Evolutionary conservation across 2,888 invertebrate genomes (phyloP).

Genomic region (Cheilosia pagana): DNA sequence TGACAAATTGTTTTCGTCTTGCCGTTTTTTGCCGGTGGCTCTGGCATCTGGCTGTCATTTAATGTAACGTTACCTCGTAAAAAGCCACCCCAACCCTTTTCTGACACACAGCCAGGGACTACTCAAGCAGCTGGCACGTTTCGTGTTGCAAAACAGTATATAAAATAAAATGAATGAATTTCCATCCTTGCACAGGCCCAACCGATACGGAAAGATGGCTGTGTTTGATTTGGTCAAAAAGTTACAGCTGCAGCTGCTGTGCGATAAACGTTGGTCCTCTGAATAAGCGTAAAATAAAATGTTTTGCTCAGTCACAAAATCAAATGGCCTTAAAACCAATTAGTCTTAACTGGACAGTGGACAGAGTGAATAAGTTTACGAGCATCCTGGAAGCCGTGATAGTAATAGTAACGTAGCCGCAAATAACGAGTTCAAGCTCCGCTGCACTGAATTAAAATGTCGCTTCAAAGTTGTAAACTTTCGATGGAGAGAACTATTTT

Average conservation of each 20-base stretch:
- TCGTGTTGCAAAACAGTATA: constrained; percentile 26
- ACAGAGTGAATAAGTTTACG: background rate
- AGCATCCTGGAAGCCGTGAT: background rate
- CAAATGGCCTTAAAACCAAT: constrained; percentile 28
- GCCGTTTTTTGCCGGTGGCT: background rate
- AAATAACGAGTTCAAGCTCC: background rate
- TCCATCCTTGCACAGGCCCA: constrained; percentile 1
- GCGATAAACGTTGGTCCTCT: background rate
- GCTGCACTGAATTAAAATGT: background rate
- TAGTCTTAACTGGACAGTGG: constrained; percentile 21
- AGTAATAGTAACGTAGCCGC: background rate
- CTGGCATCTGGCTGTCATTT: background rate
- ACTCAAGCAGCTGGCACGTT: constrained; percentile 14
- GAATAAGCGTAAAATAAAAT: background rate
- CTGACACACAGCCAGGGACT: background rate
- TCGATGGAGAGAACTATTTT: background rate
- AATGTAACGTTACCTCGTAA: background rate
- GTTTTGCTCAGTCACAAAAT: background rate
- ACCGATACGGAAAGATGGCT: background rate
- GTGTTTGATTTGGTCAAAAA: background rate
- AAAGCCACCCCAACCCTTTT: background rate
- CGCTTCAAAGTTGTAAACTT: constrained; percentile 3
- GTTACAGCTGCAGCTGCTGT: background rate
- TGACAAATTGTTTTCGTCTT: background rate
- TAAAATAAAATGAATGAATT: constrained; percentile 45